Percentiles rank a stretch among this genome's conserved stretches.
Evolutionary conservation across 2,797 vertebrate genomes (phyloP).

Genomic region (Nasua narica): DNA sequence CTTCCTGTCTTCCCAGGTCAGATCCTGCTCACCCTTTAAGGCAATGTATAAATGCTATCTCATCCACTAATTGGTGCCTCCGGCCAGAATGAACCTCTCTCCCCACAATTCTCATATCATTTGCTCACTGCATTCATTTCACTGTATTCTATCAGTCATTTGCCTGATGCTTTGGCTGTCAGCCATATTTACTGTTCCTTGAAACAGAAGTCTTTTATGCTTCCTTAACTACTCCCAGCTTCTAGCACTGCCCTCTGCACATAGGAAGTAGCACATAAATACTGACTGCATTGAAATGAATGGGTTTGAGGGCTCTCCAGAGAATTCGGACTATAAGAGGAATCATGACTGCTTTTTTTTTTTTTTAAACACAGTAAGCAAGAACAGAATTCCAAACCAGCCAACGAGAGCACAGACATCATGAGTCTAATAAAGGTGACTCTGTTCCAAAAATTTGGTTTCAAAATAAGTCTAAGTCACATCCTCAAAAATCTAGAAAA

Average conservation of each 20-base stretch:
- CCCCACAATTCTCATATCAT: neutral
- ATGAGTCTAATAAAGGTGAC: neutral
- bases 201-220: neutral
- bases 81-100: neutral
- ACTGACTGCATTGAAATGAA: neutral
- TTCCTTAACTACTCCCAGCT: neutral
- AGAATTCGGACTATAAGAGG: neutral
- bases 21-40: neutral
- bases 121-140: neutral
- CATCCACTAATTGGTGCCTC: neutral
- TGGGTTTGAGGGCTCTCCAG: neutral
- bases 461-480: neutral
- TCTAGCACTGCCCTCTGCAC: neutral
- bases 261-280: neutral
- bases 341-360: slow-evolving; percentile 33
- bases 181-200: neutral
- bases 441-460: neutral
- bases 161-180: neutral
- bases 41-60: neutral
- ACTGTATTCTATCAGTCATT: neutral
- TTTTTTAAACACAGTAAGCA: slow-evolving; percentile 2
- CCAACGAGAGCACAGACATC: neutral
- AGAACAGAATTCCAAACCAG: neutral
- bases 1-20: neutral
- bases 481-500: neutral